Percentiles rank a stretch among this genome's conserved stretches.
These are phyloP conservation scores for Aplysina aerophoba DNA, from an alignment of 37 sponge, comb jelly and placozoan genomes.

Conservation along the genomic window DNA sequence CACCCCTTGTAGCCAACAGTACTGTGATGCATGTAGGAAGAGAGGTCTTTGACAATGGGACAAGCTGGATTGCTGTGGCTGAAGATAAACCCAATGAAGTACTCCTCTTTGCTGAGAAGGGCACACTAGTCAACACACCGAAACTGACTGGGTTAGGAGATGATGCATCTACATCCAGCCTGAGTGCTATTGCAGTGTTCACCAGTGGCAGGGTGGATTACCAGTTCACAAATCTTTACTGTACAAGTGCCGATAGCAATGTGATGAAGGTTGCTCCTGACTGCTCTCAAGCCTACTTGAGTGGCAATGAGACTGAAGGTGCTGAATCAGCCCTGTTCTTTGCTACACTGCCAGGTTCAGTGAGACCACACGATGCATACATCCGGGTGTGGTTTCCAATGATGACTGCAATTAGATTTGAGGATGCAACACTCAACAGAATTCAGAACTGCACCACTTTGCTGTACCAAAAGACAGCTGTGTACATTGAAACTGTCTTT, in stretches of 20 bases:
- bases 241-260: constrained; percentile 37
- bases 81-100: background rate
- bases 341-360: background rate
- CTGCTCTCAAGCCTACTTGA: constrained; percentile 55
- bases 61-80: background rate
- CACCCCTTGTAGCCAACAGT: background rate
- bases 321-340: constrained; percentile 22
- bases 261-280: constrained; percentile 45
- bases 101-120: background rate
- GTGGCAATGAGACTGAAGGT: constrained; percentile 55
- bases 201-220: constrained; percentile 39
- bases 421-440: background rate
- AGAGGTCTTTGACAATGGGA: background rate
- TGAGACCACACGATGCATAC: background rate
- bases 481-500: constrained; percentile 52
- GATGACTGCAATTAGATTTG: constrained; percentile 14
- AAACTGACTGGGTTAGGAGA: constrained; percentile 41
- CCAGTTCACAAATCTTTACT: background rate
- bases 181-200: constrained; percentile 38
- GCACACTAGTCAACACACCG: constrained; percentile 65
- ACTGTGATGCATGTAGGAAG: constrained; percentile 6
- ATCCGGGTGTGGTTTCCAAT: constrained; percentile 72
- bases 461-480: constrained; percentile 41
- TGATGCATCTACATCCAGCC: background rate
- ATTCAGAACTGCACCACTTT: background rate